A percentile compares a stretch with the other conserved stretches of the same genome.
Evolutionary conservation across 2,888 invertebrate species (phyloP).

Genomic region (Phyllotreta cruciferae): DNA sequence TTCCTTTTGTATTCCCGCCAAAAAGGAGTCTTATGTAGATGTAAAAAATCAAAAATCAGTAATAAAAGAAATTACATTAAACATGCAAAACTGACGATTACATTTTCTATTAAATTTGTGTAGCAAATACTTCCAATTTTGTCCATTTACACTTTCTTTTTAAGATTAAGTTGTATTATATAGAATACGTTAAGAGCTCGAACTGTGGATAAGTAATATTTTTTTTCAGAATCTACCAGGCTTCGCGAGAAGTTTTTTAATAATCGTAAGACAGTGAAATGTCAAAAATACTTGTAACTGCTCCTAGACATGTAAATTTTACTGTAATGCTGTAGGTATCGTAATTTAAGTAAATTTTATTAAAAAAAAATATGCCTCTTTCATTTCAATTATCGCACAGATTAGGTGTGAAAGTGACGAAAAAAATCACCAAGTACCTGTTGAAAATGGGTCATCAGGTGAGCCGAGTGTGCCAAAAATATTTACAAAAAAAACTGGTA

Average conservation of each 20-base stretch:
- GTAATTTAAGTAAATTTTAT: slow-evolving; percentile 58
- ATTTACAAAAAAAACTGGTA: slow-evolving; percentile 26
- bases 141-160: slow-evolving; percentile 15
- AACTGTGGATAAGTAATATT: slow-evolving; percentile 38
- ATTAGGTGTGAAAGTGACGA: background rate
- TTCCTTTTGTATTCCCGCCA: too few relatives aligned
- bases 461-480: slow-evolving; percentile 29
- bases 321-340: slow-evolving; percentile 54
- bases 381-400: slow-evolving; percentile 26
- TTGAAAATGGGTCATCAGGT: slow-evolving; percentile 37
- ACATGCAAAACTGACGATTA: background rate
- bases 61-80: too few relatives aligned
- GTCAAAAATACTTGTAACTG: slow-evolving; percentile 42
- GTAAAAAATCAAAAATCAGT: too few relatives aligned
- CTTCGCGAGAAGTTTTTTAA: slow-evolving; percentile 37
- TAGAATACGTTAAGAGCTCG: slow-evolving; percentile 31
- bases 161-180: slow-evolving; percentile 34
- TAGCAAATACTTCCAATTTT: slow-evolving; percentile 23
- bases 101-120: slow-evolving; percentile 17
- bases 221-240: slow-evolving; percentile 40
- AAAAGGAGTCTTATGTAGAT: too few relatives aligned
- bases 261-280: slow-evolving; percentile 38
- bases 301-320: slow-evolving; percentile 53
- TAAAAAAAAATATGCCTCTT: slow-evolving; percentile 47
- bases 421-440: slow-evolving; percentile 22